phyloP scores from a whole-genome alignment of 2,888 invertebrate genomes.

The Thereva nobilitata region DNA sequence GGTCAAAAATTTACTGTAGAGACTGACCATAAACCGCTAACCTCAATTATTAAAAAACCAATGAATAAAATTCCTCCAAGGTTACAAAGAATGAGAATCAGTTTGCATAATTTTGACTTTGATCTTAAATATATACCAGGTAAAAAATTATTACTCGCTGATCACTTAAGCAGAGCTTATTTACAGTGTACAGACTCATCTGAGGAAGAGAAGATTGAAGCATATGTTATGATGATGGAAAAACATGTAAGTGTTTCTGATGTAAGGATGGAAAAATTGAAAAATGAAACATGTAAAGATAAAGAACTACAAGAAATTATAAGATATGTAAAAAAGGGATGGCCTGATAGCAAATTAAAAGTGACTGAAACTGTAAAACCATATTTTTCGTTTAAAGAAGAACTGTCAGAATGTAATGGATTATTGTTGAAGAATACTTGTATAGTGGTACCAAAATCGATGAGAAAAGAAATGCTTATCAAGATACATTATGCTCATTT shows the following conservation, averaged over 20 bases:
- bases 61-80: conserved; percentile 47
- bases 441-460: conserved; percentile 42
- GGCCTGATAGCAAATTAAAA: conserved; percentile 20
- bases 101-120: conserved; percentile 46
- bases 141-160: conserved; percentile 46
- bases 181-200: conserved; percentile 35
- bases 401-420: conserved; percentile 22
- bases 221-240: conserved; percentile 38
- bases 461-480: conserved; percentile 42
- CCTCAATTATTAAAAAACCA: conserved; percentile 46
- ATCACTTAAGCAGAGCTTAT: conserved; percentile 45
- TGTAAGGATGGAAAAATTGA: too few relatives aligned
- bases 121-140: conserved; percentile 46
- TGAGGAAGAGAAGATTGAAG: conserved; percentile 31
- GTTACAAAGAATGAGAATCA: conserved; percentile 48
- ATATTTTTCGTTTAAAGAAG: too few relatives aligned
- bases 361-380: conserved; percentile 19
- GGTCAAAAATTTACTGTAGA: conserved; percentile 44
- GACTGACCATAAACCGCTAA: conserved; percentile 51
- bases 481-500: conserved; percentile 49
- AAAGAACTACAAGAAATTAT: too few relatives aligned
- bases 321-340: conserved; percentile 21
- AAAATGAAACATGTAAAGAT: too few relatives aligned
- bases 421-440: conserved; percentile 38
- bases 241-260: conserved; percentile 28